Evolutionary conservation across 2,113 vertebrate species (phyloP).

Genomic region (Xiphias gladius): DNA sequence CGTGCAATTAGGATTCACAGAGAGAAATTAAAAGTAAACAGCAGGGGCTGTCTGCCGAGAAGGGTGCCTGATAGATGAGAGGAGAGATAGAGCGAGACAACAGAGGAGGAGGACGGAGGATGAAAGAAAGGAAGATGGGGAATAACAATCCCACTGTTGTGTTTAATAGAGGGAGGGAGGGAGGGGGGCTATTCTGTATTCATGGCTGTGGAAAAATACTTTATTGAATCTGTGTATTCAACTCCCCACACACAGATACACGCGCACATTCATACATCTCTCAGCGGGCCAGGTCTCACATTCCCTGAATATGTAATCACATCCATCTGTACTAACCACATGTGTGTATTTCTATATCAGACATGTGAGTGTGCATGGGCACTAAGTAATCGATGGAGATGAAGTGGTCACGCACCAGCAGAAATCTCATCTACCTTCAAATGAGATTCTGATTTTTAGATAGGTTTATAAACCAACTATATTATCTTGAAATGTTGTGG

Average conservation of each 20-base stretch:
- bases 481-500: constrained; percentile 24
- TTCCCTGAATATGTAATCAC: constrained; percentile 36
- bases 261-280: constrained; percentile 34
- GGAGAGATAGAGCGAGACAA: constrained; percentile 66
- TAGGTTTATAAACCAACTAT: constrained; percentile 34
- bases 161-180: constrained; percentile 41
- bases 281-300: constrained; percentile 12
- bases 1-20: constrained; percentile 67
- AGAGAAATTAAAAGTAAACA: constrained; percentile 77
- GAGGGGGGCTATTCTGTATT: constrained; percentile 48
- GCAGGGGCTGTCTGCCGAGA: constrained; percentile 53
- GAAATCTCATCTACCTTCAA: constrained; percentile 56
- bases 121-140: constrained; percentile 37
- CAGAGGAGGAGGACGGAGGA: constrained; percentile 52
- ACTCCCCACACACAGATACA: constrained; percentile 20
- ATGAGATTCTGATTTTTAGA: constrained; percentile 45
- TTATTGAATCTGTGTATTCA: constrained; percentile 43
- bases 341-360: background rate
- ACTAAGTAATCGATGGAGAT: constrained; percentile 41
- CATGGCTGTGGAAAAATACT: constrained; percentile 59
- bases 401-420: constrained; percentile 40
- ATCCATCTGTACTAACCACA: constrained; percentile 3
- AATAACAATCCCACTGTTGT: constrained; percentile 62
- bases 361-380: constrained; percentile 6
- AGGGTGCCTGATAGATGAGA: constrained; percentile 70